phyloP scores from a whole-genome alignment of 2,888 invertebrate species.

The Bhutanitis thaidina region DNA sequence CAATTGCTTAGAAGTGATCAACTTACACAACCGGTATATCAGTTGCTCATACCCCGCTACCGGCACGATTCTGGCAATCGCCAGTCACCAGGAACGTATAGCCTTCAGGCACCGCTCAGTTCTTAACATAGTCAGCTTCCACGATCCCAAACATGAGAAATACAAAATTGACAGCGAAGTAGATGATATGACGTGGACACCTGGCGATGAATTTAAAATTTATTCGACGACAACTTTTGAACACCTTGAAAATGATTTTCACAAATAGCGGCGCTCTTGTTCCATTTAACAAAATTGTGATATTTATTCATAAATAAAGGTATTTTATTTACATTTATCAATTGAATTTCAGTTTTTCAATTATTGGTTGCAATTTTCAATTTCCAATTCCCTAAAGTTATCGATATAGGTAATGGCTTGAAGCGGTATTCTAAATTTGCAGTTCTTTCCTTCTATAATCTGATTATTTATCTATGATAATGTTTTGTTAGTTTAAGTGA shows the following conservation, averaged over 20 bases:
- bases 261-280: neutral
- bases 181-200: conserved; percentile 18
- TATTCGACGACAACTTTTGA: conserved; percentile 1
- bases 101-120: conserved; percentile 65
- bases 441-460: too few species aligned
- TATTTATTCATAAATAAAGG: neutral
- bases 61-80: conserved; percentile 53
- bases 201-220: neutral
- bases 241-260: neutral
- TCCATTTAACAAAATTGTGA: neutral
- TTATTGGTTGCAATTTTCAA: too few species aligned
- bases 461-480: too few species aligned
- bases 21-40: conserved; percentile 68
- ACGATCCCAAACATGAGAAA: conserved; percentile 65
- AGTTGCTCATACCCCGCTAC: conserved; percentile 60
- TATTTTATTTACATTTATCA: neutral
- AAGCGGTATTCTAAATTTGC: too few species aligned
- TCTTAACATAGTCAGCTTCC: conserved; percentile 60
- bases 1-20: conserved; percentile 64
- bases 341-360: too few species aligned
- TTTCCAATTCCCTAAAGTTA: too few species aligned
- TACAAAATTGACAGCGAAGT: conserved; percentile 32
- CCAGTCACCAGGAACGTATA: conserved; percentile 58
- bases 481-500: too few species aligned
- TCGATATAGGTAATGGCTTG: too few species aligned